These are phyloP conservation scores for Cephus pulcher DNA, from an alignment of 2,888 invertebrate species.

Conservation along the genomic window DNA sequence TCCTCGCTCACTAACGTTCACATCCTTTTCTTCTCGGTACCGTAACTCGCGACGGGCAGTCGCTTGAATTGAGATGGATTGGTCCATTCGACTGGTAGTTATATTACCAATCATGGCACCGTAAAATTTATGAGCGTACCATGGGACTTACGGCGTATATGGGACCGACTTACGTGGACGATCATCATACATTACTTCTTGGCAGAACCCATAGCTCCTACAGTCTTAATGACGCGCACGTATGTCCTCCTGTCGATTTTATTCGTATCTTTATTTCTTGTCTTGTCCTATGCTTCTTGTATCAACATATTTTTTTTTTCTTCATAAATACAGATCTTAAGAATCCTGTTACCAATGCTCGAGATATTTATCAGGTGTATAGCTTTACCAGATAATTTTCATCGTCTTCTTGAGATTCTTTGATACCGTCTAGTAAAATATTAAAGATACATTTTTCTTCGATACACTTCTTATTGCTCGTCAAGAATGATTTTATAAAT, in stretches of 20 bases:
- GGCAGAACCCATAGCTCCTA: not conserved
- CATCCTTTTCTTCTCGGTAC: not conserved
- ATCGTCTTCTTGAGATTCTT: not conserved
- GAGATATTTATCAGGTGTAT: not conserved
- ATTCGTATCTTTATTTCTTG: not conserved
- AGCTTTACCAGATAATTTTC: not conserved
- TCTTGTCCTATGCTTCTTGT: not conserved
- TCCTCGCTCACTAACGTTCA: not conserved
- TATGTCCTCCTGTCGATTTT: not conserved
- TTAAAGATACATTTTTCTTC: not conserved
- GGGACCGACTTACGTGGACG: constrained; percentile 5
- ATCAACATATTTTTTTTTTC: not conserved
- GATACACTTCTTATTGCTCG: not conserved
- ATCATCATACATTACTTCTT: constrained; percentile 5
- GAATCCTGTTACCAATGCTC: not conserved
- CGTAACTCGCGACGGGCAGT: constrained; percentile 3
- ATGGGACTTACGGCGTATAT: constrained; percentile 3
- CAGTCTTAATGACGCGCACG: constrained; percentile 8
- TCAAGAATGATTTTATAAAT: not conserved
- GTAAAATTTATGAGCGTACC: constrained; percentile 35
- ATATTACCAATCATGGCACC: constrained; percentile 36
- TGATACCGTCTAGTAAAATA: not conserved
- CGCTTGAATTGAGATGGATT: constrained; percentile 38
- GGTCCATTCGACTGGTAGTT: constrained; percentile 24
- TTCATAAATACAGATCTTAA: not conserved